Base-by-base conservation (phyloP, 1,140 invertebrate species). In the Drosophila nigrodunni region DNA sequence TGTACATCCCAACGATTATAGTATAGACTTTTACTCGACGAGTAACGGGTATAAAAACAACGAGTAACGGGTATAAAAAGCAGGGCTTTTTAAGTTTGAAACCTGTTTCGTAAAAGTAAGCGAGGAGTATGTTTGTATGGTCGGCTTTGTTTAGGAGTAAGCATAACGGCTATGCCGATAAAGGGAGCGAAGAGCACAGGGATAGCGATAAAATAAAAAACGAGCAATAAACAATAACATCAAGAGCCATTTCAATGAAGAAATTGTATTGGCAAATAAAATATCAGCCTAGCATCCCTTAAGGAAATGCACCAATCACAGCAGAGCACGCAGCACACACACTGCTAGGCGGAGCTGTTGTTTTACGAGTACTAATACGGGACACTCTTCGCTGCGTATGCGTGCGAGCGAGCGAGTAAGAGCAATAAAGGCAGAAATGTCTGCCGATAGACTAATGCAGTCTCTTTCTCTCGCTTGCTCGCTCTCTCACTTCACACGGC, bases 401-500 rank as follows among this genome's bases (percentile, higher is more conserved):
- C 9, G 50, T n/a, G 13, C 34, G n/a, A 41, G 39, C 10, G 39
- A 41, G n/a, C 8, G 49, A 30, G n/a, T n/a, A 6, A 52, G 49
- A 52, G n/a, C n/a, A 47, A 1, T 8, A 35, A 34, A 61, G 3
- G 25, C 15, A n/a, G 34, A 3, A 35, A n/a, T 0, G n/a, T 43
- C 50, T 35, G 50, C 50, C 15, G 49, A 5, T 21, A 64, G n/a
- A 43, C 21, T 49, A 46, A 39, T 18, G 34, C 61, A 37, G 54
- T 47, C 13, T 39, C n/a, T 54, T 34, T 59, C 25, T 2, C 25
- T 30, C 25, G 25, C 25, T 30, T 6, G 25, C 25, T 30, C 25
- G 25, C 60, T 15, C 52, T 59, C 59, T 34, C 68, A 70, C 59
- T 64, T 68, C 71, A n/a, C 50, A 43, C n/a, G 2, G 30, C 58